These are phyloP conservation scores for Premnoplex brunnescens DNA, from an alignment of 2,797 vertebrate species.

Conservation along the genomic window DNA sequence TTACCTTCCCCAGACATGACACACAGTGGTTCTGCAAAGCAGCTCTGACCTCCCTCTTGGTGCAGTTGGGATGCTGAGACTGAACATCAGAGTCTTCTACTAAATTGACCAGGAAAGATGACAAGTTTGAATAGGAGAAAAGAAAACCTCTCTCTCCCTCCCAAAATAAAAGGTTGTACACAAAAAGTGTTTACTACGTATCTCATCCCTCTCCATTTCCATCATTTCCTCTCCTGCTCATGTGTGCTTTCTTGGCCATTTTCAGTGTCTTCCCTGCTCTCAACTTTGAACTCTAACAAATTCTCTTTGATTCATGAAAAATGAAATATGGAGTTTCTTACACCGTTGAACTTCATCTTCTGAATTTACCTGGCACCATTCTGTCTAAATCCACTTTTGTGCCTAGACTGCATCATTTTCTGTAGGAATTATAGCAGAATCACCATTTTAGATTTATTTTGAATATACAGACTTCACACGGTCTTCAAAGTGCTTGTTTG, in stretches of 20 bases:
- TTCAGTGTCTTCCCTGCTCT: background rate
- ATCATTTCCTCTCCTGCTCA: background rate
- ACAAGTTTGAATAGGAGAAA: background rate
- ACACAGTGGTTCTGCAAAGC: background rate
- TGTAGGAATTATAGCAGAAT: background rate
- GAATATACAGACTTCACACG: background rate
- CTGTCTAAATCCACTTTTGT: background rate
- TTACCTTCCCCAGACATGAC: background rate
- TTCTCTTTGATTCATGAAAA: background rate
- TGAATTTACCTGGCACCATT: background rate
- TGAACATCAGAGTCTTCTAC: background rate
- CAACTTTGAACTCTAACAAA: background rate
- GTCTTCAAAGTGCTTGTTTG: background rate
- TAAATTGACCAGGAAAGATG: background rate
- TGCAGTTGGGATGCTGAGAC: background rate
- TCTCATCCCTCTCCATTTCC: background rate
- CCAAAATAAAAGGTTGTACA: background rate
- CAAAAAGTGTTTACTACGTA: rapidly evolving
- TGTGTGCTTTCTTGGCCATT: background rate
- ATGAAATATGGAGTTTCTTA: background rate
- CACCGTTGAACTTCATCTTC: background rate
- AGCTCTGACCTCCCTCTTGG: background rate
- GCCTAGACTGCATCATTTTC: background rate
- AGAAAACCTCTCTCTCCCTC: background rate
- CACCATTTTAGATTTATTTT: background rate